Conservation (phyloP, 2,888 invertebrate species). For the Folsomia candida region DNA sequence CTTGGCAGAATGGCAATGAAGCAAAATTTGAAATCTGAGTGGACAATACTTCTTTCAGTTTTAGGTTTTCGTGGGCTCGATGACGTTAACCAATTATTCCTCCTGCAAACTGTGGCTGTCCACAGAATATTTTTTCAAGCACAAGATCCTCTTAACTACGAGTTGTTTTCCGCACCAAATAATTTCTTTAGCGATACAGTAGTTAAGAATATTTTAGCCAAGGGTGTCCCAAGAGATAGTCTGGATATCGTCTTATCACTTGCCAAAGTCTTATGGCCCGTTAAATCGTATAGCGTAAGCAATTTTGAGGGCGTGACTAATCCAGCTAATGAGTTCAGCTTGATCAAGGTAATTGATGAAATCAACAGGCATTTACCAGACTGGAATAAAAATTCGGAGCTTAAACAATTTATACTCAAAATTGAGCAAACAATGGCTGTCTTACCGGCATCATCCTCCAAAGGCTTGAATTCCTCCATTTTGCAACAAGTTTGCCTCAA, state of each 20-base stretch:
- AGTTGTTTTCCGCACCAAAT: not conserved
- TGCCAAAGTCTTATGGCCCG: not conserved
- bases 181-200: not conserved
- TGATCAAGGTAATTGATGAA: not conserved
- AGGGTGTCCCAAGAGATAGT: not conserved
- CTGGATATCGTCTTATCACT: not conserved
- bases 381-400: not conserved
- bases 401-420: not conserved
- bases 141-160: not conserved
- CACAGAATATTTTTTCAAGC: not conserved
- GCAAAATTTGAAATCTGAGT: not conserved
- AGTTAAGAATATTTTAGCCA: not conserved
- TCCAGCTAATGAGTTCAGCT: not conserved
- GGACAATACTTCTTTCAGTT: not conserved
- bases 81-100: not conserved
- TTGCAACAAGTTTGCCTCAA: no score
- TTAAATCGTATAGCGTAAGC: not conserved
- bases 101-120: not conserved
- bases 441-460: not conserved
- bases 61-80: constrained; percentile 13
- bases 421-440: not conserved
- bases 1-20: not conserved
- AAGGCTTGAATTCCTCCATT: no score
- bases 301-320: not conserved
- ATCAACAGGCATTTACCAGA: not conserved